A percentile compares a stretch with the other conserved stretches of the same genome.
These are phyloP conservation scores for Pseudococcus longispinus DNA, from an alignment of 2,888 invertebrate genomes.

Conservation along the genomic window DNA sequence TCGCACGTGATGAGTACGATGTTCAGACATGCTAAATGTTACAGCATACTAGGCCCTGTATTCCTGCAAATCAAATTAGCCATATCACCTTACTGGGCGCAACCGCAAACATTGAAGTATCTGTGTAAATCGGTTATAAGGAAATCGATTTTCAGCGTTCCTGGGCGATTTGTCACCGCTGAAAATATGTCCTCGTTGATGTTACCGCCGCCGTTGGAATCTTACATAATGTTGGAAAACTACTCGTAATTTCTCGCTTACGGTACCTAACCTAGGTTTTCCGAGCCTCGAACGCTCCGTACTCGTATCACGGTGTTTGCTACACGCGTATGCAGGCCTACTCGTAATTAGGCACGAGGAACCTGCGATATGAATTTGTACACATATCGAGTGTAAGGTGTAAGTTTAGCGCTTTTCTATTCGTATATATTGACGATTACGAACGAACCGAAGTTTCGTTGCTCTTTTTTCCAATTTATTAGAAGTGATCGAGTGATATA, in stretches of 20 bases:
- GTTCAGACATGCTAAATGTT: slow-evolving; percentile 61
- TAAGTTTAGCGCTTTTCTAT: too few species aligned
- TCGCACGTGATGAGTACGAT: slow-evolving; percentile 61
- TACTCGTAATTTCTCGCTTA: neutral
- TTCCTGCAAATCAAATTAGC: slow-evolving; percentile 61
- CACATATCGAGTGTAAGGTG: too few species aligned
- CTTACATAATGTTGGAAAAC: slow-evolving; percentile 50
- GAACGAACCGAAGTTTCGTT: too few species aligned
- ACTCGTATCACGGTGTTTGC: too few species aligned
- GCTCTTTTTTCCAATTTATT: too few species aligned
- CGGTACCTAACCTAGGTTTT: too few species aligned
- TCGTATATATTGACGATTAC: too few species aligned
- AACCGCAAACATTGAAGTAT: slow-evolving; percentile 60
- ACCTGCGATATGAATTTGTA: too few species aligned
- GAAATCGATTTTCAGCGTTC: slow-evolving; percentile 54
- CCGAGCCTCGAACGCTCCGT: too few species aligned
- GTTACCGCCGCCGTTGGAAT: slow-evolving; percentile 51
- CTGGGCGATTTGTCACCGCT: slow-evolving; percentile 43
- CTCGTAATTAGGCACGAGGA: too few species aligned
- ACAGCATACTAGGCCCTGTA: slow-evolving; percentile 61
- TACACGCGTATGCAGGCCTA: too few species aligned
- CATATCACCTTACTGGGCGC: slow-evolving; percentile 61
- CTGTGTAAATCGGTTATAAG: slow-evolving; percentile 59
- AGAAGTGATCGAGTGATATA: too few species aligned
- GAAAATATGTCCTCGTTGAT: slow-evolving; percentile 30